Percentiles rank a stretch among this genome's conserved stretches.
Conservation (phyloP, 2,888 invertebrate species). For the Eumerus sabulonum region DNA sequence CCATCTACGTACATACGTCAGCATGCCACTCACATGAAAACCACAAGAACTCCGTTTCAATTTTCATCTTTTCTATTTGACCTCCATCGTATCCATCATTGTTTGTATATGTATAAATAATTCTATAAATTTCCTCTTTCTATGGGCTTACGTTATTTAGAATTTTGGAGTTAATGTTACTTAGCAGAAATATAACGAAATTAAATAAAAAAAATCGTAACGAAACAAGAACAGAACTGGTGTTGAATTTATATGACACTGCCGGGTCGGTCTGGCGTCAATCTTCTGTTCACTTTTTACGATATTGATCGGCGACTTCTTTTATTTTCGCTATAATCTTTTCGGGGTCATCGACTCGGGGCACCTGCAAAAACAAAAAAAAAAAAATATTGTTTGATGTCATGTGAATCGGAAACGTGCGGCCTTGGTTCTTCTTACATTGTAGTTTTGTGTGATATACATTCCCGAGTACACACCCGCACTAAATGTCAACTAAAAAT, state of each 20-base stretch:
- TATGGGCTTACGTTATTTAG: too few relatives aligned
- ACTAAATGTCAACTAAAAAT: slow-evolving; percentile 83
- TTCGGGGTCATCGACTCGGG: slow-evolving; percentile 90
- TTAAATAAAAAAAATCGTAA: not conserved
- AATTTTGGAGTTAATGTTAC: too few relatives aligned
- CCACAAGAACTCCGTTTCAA: too few relatives aligned
- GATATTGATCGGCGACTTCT: slow-evolving; percentile 82
- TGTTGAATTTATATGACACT: not conserved
- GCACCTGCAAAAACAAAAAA: slow-evolving; percentile 82
- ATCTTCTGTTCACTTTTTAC: slow-evolving; percentile 79
- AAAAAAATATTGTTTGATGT: slow-evolving; percentile 14
- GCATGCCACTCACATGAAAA: too few relatives aligned
- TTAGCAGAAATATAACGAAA: not conserved
- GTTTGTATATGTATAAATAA: too few relatives aligned
- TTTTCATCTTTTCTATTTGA: too few relatives aligned
- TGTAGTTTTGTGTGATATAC: slow-evolving; percentile 86
- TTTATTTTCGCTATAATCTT: slow-evolving; percentile 86
- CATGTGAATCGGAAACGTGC: not conserved
- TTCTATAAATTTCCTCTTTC: too few relatives aligned
- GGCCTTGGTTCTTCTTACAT: slow-evolving; percentile 79
- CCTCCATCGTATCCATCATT: too few relatives aligned
- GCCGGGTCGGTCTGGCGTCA: too few relatives aligned
- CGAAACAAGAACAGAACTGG: not conserved
- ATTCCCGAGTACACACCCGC: slow-evolving; percentile 86
- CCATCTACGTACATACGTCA: too few relatives aligned